Percentiles rank a stretch among this genome's conserved stretches.
phyloP scores from a whole-genome alignment of 2,113 vertebrate species.

The Callipepla squamata region DNA sequence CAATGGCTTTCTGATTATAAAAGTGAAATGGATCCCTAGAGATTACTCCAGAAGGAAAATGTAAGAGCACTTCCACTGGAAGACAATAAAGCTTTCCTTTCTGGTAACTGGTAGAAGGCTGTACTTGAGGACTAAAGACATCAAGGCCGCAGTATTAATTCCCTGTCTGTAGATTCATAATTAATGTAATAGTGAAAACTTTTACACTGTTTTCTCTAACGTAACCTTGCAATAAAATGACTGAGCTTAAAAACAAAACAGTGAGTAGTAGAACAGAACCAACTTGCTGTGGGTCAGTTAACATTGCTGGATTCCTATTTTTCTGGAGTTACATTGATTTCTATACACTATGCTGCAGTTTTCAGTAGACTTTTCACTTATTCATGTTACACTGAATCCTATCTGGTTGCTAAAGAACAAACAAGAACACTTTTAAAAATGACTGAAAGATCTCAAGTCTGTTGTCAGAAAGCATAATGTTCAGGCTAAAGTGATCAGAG shows the following conservation, averaged over 20 bases:
- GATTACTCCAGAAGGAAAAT: background rate
- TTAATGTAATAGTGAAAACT: background rate
- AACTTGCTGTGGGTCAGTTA: background rate
- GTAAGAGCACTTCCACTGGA: background rate
- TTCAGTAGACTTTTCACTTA: background rate
- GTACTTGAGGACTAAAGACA: background rate
- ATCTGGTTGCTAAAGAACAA: background rate
- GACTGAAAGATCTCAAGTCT: rapidly evolving
- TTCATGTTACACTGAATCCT: background rate
- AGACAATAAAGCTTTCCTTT: background rate
- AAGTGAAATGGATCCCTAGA: background rate
- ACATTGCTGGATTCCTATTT: background rate
- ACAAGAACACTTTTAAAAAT: background rate
- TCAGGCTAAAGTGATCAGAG: background rate
- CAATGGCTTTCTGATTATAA: background rate
- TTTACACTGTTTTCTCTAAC: background rate
- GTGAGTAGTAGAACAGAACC: background rate
- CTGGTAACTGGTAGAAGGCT: background rate
- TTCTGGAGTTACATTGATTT: background rate
- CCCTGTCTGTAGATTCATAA: background rate
- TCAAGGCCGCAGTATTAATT: background rate
- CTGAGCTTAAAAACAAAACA: background rate
- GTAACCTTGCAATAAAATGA: background rate
- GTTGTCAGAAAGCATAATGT: background rate
- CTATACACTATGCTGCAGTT: background rate